Evolutionary conservation across 2,113 vertebrate species (phyloP), one percentile per base, ranked within the genome.

Genomic region (Noctilio leporinus): DNA sequence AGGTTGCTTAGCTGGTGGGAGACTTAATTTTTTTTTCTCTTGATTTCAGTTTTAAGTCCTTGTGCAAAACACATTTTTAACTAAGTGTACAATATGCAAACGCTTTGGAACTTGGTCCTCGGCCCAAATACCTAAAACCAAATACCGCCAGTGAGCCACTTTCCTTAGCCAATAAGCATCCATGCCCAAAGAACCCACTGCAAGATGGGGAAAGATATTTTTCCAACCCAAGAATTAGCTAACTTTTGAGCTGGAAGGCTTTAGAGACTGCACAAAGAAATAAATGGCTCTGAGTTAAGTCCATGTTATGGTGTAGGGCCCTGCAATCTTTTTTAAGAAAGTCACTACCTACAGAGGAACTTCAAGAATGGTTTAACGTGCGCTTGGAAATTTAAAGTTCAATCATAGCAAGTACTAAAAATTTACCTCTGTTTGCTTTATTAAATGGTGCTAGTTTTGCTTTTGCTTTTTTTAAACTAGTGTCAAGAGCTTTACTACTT

Each of bases 21-120:
- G 49, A 78, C 14, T 81, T 73, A 10, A 78, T 49, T 77, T 80
- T 94, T 55, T 76, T 72, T 85, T 91, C n/a, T 75, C 62, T 80
- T 85, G 40, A 96, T 94, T 93, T 93, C 30, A 14, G 55, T 80
- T 97, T 86, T 86, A 95, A 92, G 85, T 55, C 53, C 89, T 92
- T 55, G 40, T 65, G 77, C 84, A 96, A 93, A 96, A 65, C n/a
- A 89, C 51, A 93, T 89, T 97, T 96, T 91, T 84, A 92, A 91
- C 76, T 80, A 83, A 70, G 57, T 24, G 19, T 85, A 69, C 38
- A 92, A 70, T 45, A 92, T 15, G 14, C 75, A 90, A 88, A 93
- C 20, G 5, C 45, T 47, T 85, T 73, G 33, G 89, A 90, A 96
- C 76, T 86, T 30, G 45, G 43, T 86, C 65, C n/a, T 20, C 35